Percentiles rank a stretch among this genome's conserved stretches.
phyloP scores from a whole-genome alignment of 2,113 vertebrate species.

The Calyptomena viridis region DNA sequence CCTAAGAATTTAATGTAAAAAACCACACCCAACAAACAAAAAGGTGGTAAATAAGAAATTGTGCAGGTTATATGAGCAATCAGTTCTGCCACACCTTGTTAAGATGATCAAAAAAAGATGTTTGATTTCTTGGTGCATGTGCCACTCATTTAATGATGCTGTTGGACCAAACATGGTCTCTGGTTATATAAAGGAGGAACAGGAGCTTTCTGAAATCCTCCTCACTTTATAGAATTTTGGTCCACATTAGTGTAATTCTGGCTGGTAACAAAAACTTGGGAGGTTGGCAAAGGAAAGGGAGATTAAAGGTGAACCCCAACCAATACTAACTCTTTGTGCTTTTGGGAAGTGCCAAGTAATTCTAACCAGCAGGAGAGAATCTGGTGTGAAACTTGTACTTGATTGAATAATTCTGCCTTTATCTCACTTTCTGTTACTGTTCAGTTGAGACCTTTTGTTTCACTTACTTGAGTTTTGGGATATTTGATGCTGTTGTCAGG shows the following conservation, averaged over 20 bases:
- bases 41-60: not conserved
- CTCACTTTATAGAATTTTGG: rapidly evolving
- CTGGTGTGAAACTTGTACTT: not conserved
- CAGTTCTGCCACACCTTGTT: not conserved
- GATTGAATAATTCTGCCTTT: not conserved
- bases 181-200: not conserved
- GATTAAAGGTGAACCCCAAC: not conserved
- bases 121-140: not conserved
- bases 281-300: not conserved
- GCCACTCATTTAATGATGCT: not conserved
- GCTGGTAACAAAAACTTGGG: not conserved
- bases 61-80: not conserved
- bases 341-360: not conserved
- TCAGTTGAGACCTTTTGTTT: not conserved
- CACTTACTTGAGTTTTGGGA: not conserved
- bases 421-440: not conserved
- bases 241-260: not conserved
- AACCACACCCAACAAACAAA: not conserved
- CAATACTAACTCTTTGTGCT: not conserved
- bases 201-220: not conserved
- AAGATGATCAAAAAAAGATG: not conserved
- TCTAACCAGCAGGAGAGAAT: not conserved
- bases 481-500: not conserved
- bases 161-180: not conserved
- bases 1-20: not conserved